Evolutionary conservation across 1,140 invertebrate species (phyloP).

Genomic region (Solen grandis): DNA sequence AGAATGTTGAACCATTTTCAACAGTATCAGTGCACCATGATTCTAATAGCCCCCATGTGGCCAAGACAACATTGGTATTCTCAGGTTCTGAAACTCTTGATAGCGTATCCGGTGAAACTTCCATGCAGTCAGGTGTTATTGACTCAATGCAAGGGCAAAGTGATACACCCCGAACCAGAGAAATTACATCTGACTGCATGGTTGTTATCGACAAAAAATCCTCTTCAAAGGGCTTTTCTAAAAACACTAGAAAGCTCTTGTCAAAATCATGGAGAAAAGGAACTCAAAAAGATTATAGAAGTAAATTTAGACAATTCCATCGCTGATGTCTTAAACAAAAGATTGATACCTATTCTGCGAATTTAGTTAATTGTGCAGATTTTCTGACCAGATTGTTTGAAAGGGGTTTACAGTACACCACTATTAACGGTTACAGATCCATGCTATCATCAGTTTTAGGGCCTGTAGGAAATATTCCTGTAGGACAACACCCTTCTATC

Average conservation of each 20-base stretch:
- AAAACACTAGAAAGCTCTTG: constrained; percentile 8
- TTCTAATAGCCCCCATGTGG: constrained; percentile 23
- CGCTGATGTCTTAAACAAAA: constrained; percentile 44
- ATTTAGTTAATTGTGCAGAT: constrained; percentile 17
- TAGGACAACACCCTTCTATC: neutral
- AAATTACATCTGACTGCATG: constrained; percentile 32
- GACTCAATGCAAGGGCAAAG: neutral
- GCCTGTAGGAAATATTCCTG: neutral
- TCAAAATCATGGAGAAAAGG: constrained; percentile 21
- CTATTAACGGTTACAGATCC: constrained; percentile 20
- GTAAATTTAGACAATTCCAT: constrained; percentile 35
- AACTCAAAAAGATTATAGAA: constrained; percentile 32
- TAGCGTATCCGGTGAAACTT: constrained; percentile 7
- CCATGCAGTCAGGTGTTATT: constrained; percentile 3
- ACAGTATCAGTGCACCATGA: constrained; percentile 22
- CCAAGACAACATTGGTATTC: constrained; percentile 17
- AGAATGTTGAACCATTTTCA: too few relatives aligned
- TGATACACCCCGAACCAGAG: constrained; percentile 17
- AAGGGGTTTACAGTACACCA: constrained; percentile 7
- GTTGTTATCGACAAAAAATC: constrained; percentile 17
- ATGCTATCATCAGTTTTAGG: constrained; percentile 17
- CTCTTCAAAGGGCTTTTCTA: constrained; percentile 26
- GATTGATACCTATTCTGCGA: constrained; percentile 11
- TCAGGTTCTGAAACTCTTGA: neutral
- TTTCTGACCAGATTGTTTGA: constrained; percentile 7